Conservation (phyloP, 2,797 vertebrate species). For the Parauchenoglanis punctatus region DNA sequence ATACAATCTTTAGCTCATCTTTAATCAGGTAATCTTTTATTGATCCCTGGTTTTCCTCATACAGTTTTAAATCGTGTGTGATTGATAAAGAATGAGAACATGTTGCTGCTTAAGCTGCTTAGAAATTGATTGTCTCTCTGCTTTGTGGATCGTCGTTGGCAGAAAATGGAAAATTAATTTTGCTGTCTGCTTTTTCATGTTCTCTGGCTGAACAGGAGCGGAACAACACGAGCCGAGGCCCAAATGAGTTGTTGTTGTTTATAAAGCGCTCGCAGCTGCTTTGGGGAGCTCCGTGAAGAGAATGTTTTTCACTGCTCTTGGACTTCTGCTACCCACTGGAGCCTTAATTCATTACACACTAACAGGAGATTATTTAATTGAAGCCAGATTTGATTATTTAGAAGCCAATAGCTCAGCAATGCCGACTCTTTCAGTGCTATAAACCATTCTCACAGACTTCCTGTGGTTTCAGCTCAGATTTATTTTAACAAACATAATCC, state of each 20-base stretch:
- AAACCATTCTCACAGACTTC: not conserved
- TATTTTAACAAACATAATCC: not conserved
- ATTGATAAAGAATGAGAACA: not conserved
- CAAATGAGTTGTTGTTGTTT: not conserved
- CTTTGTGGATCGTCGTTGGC: not conserved
- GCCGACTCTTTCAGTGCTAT: not conserved
- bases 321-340: too few relatives aligned
- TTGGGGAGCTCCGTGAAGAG: conserved; percentile 1
- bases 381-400: conserved; percentile 8
- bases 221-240: not conserved
- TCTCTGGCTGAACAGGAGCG: not conserved
- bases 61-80: not conserved
- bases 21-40: not conserved
- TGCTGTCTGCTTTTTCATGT: not conserved
- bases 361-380: conserved; percentile 8
- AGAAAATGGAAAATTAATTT: not conserved
- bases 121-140: not conserved
- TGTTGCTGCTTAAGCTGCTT: not conserved
- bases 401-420: not conserved
- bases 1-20: not conserved
- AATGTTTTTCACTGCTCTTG: not conserved
- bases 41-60: not conserved
- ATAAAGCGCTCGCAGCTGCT: not conserved
- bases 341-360: not conserved
- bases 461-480: not conserved